Base-by-base conservation (phyloP, 2,888 invertebrate genomes). In the Thera obeliscata region DNA sequence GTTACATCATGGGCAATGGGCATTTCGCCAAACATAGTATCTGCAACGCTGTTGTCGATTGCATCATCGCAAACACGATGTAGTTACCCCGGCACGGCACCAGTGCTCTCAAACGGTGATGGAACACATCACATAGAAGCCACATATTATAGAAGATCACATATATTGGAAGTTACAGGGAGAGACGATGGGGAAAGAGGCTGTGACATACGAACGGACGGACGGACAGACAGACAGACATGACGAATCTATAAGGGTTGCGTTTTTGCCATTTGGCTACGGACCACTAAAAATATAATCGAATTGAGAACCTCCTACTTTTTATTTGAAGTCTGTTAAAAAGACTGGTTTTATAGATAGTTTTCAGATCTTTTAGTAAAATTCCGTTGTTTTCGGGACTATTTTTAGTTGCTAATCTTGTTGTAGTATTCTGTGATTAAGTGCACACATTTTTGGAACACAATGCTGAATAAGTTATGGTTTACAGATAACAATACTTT, bases 21-120 rank as follows among this genome's bases (percentile, higher is more conserved):
- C 67, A 48, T 64, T 48, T 38, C 46, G 67, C 67, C 67, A 67
- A 59, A 56, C 9, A 52, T 60, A 56, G 48, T 33, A 60, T 56
- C 59, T 56, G 56, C 56, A 60, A 52, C 33, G 52, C 46, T 50
- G 46, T 60, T 41, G 38, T 6, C 9, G 36, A 58, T 62, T 67
- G 67, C 67, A 67, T 67, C 57, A 61, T 64, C 58, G 35, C 12
- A 57, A 0, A 52, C 52, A 38, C 7, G 12, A 22, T 33, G n/a
- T 35, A 48, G 33, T 57, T 35, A 8, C 38, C 8, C 12, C 36
- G 8, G 49, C 12, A 33, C 36, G 8, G 49, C 12, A 33, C 2
- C 9, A 9, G 7, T 33, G 33, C 52, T 50, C 12, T 22, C 22
- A 50, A 50, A 52, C 52, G 33, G 52, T 52, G 52, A 22, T 9